Evolutionary conservation across 2,888 invertebrate genomes (phyloP).

Genomic region (Ellobium chinense): DNA sequence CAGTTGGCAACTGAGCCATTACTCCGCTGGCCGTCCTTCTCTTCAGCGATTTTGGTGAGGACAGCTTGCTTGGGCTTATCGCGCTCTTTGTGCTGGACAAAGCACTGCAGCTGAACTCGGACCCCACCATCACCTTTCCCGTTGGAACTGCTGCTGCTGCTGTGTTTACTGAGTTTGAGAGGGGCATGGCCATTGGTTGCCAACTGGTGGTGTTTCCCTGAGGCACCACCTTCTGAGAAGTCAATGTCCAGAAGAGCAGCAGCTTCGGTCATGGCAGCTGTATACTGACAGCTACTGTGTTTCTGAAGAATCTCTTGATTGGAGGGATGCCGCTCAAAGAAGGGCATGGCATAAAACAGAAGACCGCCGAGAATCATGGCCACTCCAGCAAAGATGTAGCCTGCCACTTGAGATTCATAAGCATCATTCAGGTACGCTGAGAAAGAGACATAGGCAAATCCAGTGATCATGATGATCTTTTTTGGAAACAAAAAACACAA

Average conservation of each 20-base stretch:
- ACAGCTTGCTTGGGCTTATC: constrained; percentile 68
- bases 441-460: too few relatives aligned
- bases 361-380: constrained; percentile 70
- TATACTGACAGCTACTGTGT: constrained; percentile 65
- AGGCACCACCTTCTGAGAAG: constrained; percentile 64
- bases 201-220: constrained; percentile 55
- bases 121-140: constrained; percentile 22
- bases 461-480: too few relatives aligned
- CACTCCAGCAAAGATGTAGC: constrained; percentile 72
- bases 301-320: constrained; percentile 74
- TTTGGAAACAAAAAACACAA: too few relatives aligned
- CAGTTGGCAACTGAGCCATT: constrained; percentile 23
- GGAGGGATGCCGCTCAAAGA: constrained; percentile 70
- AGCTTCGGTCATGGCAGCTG: constrained; percentile 69
- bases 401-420: constrained; percentile 60
- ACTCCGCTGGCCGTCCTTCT: constrained; percentile 58
- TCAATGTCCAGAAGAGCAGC: constrained; percentile 73
- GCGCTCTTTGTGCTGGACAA: constrained; percentile 68
- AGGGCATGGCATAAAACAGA: constrained; percentile 72
- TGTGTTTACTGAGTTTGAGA: constrained; percentile 19
- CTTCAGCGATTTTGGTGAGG: constrained; percentile 72
- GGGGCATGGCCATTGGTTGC: constrained; percentile 41
- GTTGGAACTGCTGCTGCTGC: constrained; percentile 29
- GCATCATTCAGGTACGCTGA: constrained; percentile 70
- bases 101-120: constrained; percentile 65